phyloP scores from a whole-genome alignment of 2,113 vertebrate genomes.

The Alligator mississippiensis region DNA sequence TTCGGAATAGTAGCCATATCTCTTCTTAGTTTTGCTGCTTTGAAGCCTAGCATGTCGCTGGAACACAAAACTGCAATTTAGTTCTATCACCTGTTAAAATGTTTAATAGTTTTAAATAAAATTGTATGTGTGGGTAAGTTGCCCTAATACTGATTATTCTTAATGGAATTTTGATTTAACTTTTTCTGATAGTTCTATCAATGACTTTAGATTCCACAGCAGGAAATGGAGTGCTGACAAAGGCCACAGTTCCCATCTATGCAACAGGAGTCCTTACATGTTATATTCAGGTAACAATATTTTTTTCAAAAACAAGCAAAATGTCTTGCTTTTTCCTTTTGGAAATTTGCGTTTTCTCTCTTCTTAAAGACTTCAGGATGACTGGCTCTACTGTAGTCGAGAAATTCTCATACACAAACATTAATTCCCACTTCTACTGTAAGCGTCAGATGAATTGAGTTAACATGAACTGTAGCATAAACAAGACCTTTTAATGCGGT shows the following conservation, averaged over 20 bases:
- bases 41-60: neutral
- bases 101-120: neutral
- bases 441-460: neutral
- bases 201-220: conserved; percentile 86
- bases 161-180: neutral
- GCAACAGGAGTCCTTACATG: conserved; percentile 98
- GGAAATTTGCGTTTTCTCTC: neutral
- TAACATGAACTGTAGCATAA: neutral
- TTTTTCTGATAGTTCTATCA: conserved; percentile 26
- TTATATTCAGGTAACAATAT: conserved; percentile 93
- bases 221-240: conserved; percentile 95
- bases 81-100: neutral
- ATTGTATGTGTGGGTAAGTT: neutral
- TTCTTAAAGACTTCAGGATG: neutral
- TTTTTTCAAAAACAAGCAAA: neutral
- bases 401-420: neutral
- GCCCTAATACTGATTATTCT: neutral
- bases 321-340: neutral
- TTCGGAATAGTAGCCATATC: neutral
- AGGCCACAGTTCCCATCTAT: conserved; percentile 98
- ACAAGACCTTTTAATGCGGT: neutral
- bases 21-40: neutral
- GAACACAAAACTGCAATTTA: neutral
- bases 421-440: neutral
- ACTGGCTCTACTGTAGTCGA: neutral